Percentiles rank a stretch among this genome's conserved stretches.
phyloP scores from a whole-genome alignment of 2,797 vertebrate species.

The Streptopelia turtur region DNA sequence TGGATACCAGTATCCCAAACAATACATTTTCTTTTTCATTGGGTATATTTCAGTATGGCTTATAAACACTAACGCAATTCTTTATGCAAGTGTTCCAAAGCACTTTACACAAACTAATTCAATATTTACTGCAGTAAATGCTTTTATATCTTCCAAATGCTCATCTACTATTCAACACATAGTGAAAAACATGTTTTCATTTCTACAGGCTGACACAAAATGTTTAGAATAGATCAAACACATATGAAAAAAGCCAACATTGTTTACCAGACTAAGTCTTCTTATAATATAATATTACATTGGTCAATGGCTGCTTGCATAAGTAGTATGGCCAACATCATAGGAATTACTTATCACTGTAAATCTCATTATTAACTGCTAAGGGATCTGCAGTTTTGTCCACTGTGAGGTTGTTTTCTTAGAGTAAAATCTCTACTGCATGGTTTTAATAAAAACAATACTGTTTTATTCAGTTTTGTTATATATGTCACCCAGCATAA shows the following conservation, averaged over 20 bases:
- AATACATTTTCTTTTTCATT: not conserved
- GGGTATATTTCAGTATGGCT: not conserved
- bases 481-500: not conserved
- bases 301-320: not conserved
- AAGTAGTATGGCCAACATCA: not conserved
- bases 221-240: not conserved
- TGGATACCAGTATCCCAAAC: not conserved
- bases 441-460: not conserved
- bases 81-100: not conserved
- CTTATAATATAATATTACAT: not conserved
- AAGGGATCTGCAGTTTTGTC: not conserved
- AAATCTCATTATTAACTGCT: not conserved
- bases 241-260: not conserved
- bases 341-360: not conserved
- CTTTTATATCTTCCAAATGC: not conserved
- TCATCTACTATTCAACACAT: not conserved
- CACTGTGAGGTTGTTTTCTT: not conserved
- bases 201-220: not conserved
- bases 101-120: not conserved
- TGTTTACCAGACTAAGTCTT: not conserved
- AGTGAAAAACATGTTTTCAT: not conserved
- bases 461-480: constrained; percentile 19
- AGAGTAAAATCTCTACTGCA: not conserved
- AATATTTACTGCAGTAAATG: not conserved
- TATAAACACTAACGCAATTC: not conserved